Evolutionary conservation across 2,888 invertebrate species (phyloP).

Genomic region (Chrysomela aeneicollis): DNA sequence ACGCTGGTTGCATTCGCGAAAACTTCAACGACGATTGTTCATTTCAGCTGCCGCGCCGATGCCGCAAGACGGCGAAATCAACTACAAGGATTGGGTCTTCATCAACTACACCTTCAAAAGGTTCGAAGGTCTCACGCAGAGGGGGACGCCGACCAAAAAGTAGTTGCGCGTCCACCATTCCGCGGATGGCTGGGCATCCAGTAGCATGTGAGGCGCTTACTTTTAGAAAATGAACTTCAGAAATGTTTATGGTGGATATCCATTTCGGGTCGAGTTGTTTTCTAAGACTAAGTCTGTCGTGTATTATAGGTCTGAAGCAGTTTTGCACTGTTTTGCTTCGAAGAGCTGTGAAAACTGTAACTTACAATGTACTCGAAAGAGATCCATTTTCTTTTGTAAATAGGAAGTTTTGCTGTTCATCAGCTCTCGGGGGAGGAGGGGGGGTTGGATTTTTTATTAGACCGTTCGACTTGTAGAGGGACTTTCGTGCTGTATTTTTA

Average conservation of each 20-base stretch:
- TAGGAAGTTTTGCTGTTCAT: slow-evolving; percentile 1
- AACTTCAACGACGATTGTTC: slow-evolving; percentile 7
- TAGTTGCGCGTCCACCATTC: slow-evolving; percentile 56
- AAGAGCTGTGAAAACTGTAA: slow-evolving; percentile 55
- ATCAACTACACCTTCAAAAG: slow-evolving; percentile 99
- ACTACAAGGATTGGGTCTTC: slow-evolving; percentile 99
- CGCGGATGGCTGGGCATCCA: neutral
- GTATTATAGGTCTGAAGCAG: slow-evolving; percentile 55
- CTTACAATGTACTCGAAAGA: slow-evolving; percentile 45
- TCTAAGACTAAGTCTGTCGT: slow-evolving; percentile 54
- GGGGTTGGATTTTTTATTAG: neutral
- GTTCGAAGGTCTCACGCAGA: slow-evolving; percentile 96
- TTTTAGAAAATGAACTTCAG: slow-evolving; percentile 52
- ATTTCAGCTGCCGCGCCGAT: slow-evolving; percentile 83
- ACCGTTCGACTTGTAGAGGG: neutral
- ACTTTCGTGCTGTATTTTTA: slow-evolving; percentile 25
- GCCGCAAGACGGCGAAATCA: slow-evolving; percentile 88
- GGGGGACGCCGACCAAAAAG: slow-evolving; percentile 84
- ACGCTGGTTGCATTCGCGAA: neutral
- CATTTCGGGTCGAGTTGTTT: slow-evolving; percentile 45
- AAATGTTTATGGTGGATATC: slow-evolving; percentile 36
- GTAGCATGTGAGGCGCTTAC: slow-evolving; percentile 46
- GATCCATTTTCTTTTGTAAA: slow-evolving; percentile 2
- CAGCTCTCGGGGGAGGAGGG: neutral
- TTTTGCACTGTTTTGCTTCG: slow-evolving; percentile 53